These are phyloP conservation scores for Gymnorhina tibicen DNA, from an alignment of 2,113 vertebrate species.

Conservation along the genomic window DNA sequence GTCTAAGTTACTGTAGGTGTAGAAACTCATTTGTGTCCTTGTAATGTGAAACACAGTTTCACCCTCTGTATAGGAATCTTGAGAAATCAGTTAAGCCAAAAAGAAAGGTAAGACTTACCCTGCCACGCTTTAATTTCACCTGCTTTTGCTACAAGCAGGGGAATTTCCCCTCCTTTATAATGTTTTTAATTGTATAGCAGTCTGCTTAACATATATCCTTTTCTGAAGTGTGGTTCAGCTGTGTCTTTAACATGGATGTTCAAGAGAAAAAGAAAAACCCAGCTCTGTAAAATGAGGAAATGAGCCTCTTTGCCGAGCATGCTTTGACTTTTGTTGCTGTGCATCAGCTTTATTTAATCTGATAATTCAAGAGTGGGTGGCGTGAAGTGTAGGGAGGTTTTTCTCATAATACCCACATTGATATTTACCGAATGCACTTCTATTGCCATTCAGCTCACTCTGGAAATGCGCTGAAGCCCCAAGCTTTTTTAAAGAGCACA, in stretches of 20 bases:
- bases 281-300: background rate
- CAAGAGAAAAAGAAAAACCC: background rate
- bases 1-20: conserved; percentile 14
- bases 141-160: background rate
- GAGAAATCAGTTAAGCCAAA: conserved; percentile 12
- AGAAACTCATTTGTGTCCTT: conserved; percentile 5
- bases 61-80: background rate
- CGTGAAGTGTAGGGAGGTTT: conserved; percentile 16
- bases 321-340: conserved; percentile 32
- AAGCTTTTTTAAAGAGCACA: conserved; percentile 14
- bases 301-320: background rate
- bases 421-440: conserved; percentile 38
- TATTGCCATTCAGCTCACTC: conserved; percentile 33
- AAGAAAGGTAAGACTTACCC: background rate
- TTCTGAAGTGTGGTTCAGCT: background rate
- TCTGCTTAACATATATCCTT: conserved; percentile 9
- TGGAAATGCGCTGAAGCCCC: conserved; percentile 39
- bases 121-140: background rate
- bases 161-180: background rate
- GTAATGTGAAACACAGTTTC: conserved; percentile 15
- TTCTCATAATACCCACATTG: conserved; percentile 29
- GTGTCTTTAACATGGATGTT: background rate
- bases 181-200: background rate
- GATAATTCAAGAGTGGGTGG: conserved; percentile 8
- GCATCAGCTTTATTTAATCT: background rate